phyloP scores from a whole-genome alignment of 2,113 vertebrate genomes.

The Callaeas wilsoni region DNA sequence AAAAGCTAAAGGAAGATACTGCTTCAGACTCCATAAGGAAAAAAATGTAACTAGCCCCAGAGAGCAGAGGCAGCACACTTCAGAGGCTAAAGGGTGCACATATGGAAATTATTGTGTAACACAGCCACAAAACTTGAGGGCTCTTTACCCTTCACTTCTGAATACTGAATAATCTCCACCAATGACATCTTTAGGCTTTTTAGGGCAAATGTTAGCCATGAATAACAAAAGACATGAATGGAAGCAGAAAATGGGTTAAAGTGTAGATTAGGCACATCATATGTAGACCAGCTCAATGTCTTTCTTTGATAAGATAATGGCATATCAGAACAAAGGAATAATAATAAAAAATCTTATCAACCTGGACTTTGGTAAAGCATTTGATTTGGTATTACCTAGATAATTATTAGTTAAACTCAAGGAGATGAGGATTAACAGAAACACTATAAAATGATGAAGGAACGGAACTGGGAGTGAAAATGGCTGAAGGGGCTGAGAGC shows the following conservation, averaged over 20 bases:
- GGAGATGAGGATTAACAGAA: neutral
- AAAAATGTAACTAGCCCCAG: neutral
- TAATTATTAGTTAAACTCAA: neutral
- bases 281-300: neutral
- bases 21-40: neutral
- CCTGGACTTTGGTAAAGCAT: conserved; percentile 29
- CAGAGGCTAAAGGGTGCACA: neutral
- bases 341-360: conserved; percentile 15
- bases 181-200: neutral
- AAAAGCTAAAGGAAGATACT: neutral
- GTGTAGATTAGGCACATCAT: neutral
- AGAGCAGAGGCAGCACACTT: neutral
- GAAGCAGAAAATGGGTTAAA: conserved; percentile 4
- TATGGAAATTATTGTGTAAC: neutral
- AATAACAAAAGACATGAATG: neutral
- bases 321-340: neutral
- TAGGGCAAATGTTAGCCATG: neutral
- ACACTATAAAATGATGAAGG: neutral
- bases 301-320: neutral
- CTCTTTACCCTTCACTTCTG: neutral
- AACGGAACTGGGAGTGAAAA: neutral
- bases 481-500: neutral
- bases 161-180: neutral
- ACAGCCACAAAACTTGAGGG: neutral
- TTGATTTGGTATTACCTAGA: neutral